phyloP scores from a whole-genome alignment of 2,888 invertebrate genomes.

The Muschampia plurimacula region DNA sequence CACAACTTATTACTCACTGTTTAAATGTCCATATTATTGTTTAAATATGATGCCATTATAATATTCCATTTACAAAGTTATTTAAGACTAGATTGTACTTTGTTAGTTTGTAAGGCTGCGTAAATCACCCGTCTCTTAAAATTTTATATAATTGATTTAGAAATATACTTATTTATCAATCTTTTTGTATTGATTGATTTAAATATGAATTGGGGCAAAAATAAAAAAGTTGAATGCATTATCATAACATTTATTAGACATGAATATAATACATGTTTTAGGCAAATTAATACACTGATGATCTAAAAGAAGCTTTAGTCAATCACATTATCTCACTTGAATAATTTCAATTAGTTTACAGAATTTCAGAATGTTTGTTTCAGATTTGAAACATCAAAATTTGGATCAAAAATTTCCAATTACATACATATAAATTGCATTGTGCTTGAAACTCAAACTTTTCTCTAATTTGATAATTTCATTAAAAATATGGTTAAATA shows the following conservation, averaged over 20 bases:
- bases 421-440: background rate
- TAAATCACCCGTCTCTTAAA: slow-evolving; percentile 86
- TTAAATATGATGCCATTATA: slow-evolving; percentile 56
- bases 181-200: slow-evolving; percentile 80
- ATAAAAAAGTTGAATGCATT: slow-evolving; percentile 60
- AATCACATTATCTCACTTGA: background rate
- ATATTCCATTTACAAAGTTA: slow-evolving; percentile 84
- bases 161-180: slow-evolving; percentile 86
- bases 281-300: slow-evolving; percentile 26
- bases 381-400: background rate
- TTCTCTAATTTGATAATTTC: slow-evolving; percentile 5
- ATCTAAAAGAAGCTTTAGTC: slow-evolving; percentile 12
- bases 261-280: slow-evolving; percentile 25
- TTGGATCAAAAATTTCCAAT: background rate
- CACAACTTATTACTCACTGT: slow-evolving; percentile 34
- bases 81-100: slow-evolving; percentile 76
- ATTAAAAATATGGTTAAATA: slow-evolving; percentile 21
- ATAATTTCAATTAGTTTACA: background rate
- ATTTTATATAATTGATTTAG: slow-evolving; percentile 85
- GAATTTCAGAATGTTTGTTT: background rate
- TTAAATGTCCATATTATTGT: background rate
- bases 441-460: slow-evolving; percentile 4
- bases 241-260: slow-evolving; percentile 64
- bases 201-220: slow-evolving; percentile 77
- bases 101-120: slow-evolving; percentile 76